Evolutionary conservation across 2,113 vertebrate species (phyloP).

Genomic region (Chunga burmeisteri): DNA sequence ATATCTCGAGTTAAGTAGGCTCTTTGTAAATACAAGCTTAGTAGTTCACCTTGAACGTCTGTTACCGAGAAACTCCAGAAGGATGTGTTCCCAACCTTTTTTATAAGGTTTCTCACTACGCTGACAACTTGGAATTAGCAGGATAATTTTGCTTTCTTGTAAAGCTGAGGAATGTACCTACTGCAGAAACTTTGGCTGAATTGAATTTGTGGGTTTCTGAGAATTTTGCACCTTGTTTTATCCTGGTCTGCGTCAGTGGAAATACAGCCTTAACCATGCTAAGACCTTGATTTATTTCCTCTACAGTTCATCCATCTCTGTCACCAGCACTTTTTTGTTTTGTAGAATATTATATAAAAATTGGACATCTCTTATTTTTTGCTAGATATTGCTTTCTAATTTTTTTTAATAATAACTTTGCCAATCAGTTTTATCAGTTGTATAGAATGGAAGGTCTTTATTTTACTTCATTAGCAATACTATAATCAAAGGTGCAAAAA

Average conservation of each 20-base stretch:
- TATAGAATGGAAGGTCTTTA: neutral
- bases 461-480: conserved; percentile 47
- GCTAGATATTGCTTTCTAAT: neutral
- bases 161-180: neutral
- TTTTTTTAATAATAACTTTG: neutral
- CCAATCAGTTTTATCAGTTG: neutral
- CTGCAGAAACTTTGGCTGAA: neutral
- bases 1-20: neutral
- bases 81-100: neutral
- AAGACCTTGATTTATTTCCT: neutral
- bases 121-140: neutral
- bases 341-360: neutral
- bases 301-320: neutral
- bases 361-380: neutral
- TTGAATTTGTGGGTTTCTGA: neutral
- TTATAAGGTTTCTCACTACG: neutral
- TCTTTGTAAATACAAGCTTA: neutral
- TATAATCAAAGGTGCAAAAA: conserved; percentile 13
- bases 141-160: neutral
- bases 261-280: neutral
- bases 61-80: neutral
- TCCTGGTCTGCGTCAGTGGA: neutral
- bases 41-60: neutral
- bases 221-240: neutral
- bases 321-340: neutral